Evolutionary conservation across 2,888 invertebrate genomes (phyloP).

Genomic region (Dryobotodes eremita): DNA sequence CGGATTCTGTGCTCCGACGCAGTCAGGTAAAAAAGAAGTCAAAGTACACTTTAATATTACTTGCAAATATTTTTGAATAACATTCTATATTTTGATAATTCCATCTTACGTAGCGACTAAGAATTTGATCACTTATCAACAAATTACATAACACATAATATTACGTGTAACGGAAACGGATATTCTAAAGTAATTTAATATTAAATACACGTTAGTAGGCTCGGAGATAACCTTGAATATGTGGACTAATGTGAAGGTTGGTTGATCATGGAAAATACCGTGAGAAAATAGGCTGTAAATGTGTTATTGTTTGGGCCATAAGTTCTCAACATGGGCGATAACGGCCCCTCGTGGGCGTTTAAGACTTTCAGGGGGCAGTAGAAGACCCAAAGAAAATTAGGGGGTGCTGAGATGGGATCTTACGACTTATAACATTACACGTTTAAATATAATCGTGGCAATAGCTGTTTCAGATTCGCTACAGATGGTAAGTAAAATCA

Average conservation of each 20-base stretch:
- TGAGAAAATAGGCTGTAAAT: neutral
- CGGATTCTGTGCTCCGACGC: too few species aligned
- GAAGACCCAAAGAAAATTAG: too few species aligned
- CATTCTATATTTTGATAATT: slow-evolving; percentile 10
- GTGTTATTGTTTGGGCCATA: neutral
- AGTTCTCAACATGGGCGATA: neutral
- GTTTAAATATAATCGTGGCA: too few species aligned
- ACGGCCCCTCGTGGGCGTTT: neutral
- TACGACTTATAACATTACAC: too few species aligned
- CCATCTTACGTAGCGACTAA: neutral
- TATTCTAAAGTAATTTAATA: slow-evolving; percentile 42
- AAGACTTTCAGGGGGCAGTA: too few species aligned
- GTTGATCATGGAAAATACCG: slow-evolving; percentile 26
- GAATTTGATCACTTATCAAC: neutral
- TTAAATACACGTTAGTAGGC: slow-evolving; percentile 5
- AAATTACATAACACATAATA: slow-evolving; percentile 13
- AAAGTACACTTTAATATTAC: neutral
- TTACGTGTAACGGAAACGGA: slow-evolving; percentile 21
- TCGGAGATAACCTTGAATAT: slow-evolving; percentile 35
- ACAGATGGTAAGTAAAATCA: too few species aligned
- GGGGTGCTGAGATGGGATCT: too few species aligned
- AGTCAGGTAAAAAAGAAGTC: too few species aligned
- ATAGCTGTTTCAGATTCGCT: too few species aligned
- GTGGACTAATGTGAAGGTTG: slow-evolving; percentile 39
- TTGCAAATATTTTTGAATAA: slow-evolving; percentile 19